A percentile compares a stretch with the other conserved stretches of the same genome.
phyloP scores from a whole-genome alignment of 2,113 vertebrate species.

The Coturnix japonica region DNA sequence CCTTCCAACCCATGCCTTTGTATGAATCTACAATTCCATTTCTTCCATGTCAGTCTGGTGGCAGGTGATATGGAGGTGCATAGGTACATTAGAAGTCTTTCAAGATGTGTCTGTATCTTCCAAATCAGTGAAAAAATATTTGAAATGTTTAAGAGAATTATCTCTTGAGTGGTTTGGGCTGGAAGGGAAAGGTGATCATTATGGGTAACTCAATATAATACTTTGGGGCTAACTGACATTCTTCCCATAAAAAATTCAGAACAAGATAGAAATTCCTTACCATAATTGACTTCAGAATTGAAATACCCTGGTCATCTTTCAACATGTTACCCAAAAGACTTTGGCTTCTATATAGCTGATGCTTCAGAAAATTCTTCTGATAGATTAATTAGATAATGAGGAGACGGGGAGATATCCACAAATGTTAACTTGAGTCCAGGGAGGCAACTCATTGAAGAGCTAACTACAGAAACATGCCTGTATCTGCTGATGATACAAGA shows the following conservation, averaged over 20 bases:
- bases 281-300: neutral
- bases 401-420: neutral
- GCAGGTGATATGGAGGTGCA: accelerated
- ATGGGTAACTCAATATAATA: neutral
- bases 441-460: neutral
- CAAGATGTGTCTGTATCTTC: neutral
- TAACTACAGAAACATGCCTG: neutral
- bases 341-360: neutral
- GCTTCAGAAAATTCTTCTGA: neutral
- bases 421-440: conserved; percentile 21
- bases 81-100: neutral
- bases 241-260: neutral
- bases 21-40: neutral
- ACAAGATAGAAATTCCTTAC: neutral
- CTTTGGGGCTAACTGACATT: neutral
- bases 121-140: neutral
- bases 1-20: neutral
- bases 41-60: neutral
- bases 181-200: neutral
- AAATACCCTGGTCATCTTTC: neutral
- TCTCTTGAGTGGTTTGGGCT: neutral
- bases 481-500: neutral
- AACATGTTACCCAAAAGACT: neutral
- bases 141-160: neutral
- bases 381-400: neutral